phyloP scores from a whole-genome alignment of 2,797 vertebrate genomes.

The Myoxocephalus aenaeus region DNA sequence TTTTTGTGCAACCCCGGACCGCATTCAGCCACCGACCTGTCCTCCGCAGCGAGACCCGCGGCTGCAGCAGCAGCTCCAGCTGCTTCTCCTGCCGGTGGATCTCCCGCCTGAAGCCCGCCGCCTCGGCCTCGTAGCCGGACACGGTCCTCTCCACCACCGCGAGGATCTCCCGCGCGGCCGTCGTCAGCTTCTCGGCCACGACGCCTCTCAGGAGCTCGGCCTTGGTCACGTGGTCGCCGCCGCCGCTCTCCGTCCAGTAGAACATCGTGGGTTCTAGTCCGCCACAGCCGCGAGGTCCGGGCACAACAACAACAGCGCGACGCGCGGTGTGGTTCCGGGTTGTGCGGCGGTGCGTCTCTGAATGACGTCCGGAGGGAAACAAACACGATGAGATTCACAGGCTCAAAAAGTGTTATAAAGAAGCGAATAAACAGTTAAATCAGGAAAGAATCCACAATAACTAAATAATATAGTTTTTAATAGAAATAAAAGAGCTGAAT shows the following conservation, averaged over 20 bases:
- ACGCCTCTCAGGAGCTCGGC: neutral
- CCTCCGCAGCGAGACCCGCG: conserved; percentile 10
- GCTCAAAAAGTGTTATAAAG: too few species aligned
- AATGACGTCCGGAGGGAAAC: neutral
- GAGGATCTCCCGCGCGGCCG: conserved; percentile 2
- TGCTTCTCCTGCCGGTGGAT: conserved; percentile 34
- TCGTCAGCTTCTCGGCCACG: neutral
- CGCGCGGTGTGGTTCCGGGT: neutral
- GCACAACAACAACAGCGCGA: neutral
- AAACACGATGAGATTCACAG: neutral
- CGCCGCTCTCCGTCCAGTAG: neutral
- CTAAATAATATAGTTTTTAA: too few species aligned
- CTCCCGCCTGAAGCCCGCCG: conserved; percentile 15
- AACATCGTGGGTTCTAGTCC: neutral
- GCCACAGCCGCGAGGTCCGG: rapidly evolving
- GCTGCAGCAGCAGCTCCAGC: conserved; percentile 49
- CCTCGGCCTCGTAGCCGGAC: conserved; percentile 51
- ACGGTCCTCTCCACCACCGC: conserved; percentile 23
- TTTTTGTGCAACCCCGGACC: too few species aligned
- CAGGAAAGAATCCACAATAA: too few species aligned
- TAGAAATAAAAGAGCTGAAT: too few species aligned
- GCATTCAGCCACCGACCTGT: neutral
- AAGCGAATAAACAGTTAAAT: too few species aligned
- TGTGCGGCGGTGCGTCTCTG: neutral
- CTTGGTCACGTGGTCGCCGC: neutral